Conservation (phyloP, 2,113 vertebrate species). For the Phyllostomus discolor region DNA sequence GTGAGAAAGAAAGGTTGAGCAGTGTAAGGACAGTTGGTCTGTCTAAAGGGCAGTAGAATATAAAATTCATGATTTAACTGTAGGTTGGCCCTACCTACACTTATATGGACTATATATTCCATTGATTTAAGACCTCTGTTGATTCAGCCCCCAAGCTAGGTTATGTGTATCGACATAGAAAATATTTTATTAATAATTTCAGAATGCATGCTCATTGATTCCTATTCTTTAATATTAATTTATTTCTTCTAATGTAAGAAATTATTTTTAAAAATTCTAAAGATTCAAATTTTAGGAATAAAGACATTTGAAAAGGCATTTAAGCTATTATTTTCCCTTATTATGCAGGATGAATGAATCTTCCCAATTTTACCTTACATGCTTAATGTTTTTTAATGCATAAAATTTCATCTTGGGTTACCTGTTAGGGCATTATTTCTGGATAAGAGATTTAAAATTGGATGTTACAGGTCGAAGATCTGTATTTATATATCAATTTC, state of each 20-base stretch:
- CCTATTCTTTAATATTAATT: neutral
- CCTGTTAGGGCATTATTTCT: slow-evolving; percentile 56
- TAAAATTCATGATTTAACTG: neutral
- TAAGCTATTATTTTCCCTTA: slow-evolving; percentile 25
- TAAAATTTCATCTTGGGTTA: slow-evolving; percentile 65
- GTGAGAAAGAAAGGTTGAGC: neutral
- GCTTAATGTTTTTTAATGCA: slow-evolving; percentile 66
- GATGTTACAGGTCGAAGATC: slow-evolving; percentile 73
- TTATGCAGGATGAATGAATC: slow-evolving; percentile 34
- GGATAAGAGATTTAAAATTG: slow-evolving; percentile 74
- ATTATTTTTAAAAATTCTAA: neutral
- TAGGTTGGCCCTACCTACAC: neutral
- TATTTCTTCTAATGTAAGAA: neutral
- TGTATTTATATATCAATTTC: slow-evolving; percentile 77
- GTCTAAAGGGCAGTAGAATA: neutral
- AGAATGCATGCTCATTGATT: neutral
- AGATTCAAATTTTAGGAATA: neutral
- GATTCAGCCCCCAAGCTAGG: neutral
- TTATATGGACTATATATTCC: neutral
- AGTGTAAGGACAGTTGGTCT: neutral
- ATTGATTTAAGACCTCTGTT: neutral
- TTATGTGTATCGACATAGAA: neutral
- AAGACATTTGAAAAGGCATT: neutral
- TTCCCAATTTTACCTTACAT: slow-evolving; percentile 48
- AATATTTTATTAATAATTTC: slow-evolving; percentile 9